Conservation (phyloP, 2,797 vertebrate genomes). For the Poeciliopsis turneri region DNA sequence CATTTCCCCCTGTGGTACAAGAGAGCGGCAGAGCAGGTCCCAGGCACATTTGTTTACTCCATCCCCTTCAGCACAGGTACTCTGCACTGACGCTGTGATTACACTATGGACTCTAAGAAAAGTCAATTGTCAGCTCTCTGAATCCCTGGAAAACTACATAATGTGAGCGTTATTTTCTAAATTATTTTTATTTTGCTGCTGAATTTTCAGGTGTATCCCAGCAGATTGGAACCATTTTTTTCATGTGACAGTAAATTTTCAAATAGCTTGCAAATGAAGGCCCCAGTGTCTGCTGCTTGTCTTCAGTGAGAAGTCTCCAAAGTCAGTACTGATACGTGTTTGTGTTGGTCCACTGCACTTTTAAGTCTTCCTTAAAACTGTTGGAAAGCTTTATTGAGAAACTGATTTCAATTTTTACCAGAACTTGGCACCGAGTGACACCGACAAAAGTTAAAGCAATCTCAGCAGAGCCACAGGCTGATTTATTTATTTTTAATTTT, state of each 20-base stretch:
- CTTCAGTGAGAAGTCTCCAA: neutral
- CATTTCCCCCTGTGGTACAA: conserved; percentile 99
- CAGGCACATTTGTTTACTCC: conserved; percentile 95
- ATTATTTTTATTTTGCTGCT: neutral
- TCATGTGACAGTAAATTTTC: neutral
- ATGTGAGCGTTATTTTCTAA: neutral
- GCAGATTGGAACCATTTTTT: neutral
- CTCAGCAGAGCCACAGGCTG: neutral
- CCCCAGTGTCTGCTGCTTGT: neutral
- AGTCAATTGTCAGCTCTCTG: conserved; percentile 1
- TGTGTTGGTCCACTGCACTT: neutral
- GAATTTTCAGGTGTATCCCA: neutral
- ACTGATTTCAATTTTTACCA: neutral
- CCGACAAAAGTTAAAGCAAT: neutral
- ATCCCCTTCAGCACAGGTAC: conserved; percentile 95
- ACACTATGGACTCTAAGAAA: neutral
- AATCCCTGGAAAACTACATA: neutral
- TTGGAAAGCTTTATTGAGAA: neutral
- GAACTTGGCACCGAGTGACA: neutral
- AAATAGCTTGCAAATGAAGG: neutral
- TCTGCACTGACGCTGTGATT: conserved; percentile 6
- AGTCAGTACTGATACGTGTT: neutral
- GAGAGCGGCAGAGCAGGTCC: conserved; percentile 94
- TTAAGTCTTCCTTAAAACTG: neutral
- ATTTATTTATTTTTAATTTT: neutral